Evolutionary conservation across 2,888 invertebrate genomes (phyloP), one percentile per base, ranked within the genome.

Genomic region (Drosophila melanosoma): DNA sequence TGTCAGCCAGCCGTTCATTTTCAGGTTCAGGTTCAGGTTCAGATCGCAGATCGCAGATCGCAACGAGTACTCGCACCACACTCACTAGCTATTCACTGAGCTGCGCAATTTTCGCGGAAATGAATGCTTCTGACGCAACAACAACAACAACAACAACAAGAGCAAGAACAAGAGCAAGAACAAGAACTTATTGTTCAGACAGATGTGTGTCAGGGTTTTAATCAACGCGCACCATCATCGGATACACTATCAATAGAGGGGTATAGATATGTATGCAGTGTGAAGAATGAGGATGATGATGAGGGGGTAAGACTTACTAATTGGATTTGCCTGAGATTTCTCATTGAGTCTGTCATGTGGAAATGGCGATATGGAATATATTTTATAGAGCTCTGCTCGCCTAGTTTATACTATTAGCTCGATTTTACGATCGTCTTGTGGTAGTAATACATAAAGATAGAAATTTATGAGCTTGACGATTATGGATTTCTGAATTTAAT

Each of bases 81-180:
- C 63, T 48, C 64, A 64, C 48, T 61, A 67, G 38, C 63, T 66
- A 77, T 69, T 82, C 83, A 85, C 40, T 84, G 87, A 84, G 83
- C 80, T 80, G 84, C 69, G 71, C 75, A 78, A 82, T 83, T 83
- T 88, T 87, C 88, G 81, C 70, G 81, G 83, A 84, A 86, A 82
- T 61, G 64, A 36, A 40, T 51, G 58, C 65, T 33, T 35, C 40
- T 56, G 56, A 40, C 11, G 56, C 57, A 51, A 45, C 56, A 42
- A 36, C 35, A 35, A 33, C 49, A 64, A 53, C n/a, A 49, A 32
- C 23, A 63, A n/a, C 15, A 32, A 7, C 3, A 40, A n/a, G 32
- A n/a, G 26, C 11, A 32, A 53, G 5, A 33, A 3, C 1, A 42
- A n/a, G 32, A n/a, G 20, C 7, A 32, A 32, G 7, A 35, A 17